These are phyloP conservation scores for Semnopithecus entellus DNA, from an alignment of 2,113 vertebrate species.

Conservation along the genomic window DNA sequence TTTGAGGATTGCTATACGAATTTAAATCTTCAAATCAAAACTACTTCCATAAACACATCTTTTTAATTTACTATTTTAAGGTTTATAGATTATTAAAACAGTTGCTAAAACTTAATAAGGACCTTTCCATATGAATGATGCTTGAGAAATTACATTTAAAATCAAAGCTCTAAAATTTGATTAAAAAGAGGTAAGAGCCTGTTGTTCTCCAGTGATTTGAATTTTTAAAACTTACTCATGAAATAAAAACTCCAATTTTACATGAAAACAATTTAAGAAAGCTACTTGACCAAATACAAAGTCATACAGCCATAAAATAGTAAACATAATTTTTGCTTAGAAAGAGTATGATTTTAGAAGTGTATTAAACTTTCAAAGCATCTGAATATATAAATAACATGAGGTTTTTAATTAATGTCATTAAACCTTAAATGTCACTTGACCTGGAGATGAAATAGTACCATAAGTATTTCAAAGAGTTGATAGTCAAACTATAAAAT, in stretches of 20 bases:
- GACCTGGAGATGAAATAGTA: neutral
- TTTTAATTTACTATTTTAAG: slow-evolving; percentile 16
- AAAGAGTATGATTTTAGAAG: neutral
- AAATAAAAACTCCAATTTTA: slow-evolving; percentile 10
- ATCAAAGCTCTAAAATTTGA: slow-evolving; percentile 20
- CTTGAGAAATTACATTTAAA: slow-evolving; percentile 27
- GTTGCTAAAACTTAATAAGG: slow-evolving; percentile 13
- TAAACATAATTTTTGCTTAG: neutral
- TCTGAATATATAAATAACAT: slow-evolving; percentile 6
- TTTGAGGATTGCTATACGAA: neutral
- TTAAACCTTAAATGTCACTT: neutral
- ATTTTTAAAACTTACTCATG: slow-evolving; percentile 25
- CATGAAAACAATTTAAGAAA: slow-evolving; percentile 40
- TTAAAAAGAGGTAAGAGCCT: slow-evolving; percentile 8
- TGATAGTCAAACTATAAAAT: neutral
- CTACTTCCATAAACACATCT: neutral
- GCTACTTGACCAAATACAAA: slow-evolving; percentile 42
- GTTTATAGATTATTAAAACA: slow-evolving; percentile 1
- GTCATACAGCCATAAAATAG: neutral
- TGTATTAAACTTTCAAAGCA: slow-evolving; percentile 28
- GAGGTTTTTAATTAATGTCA: neutral
- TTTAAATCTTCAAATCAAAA: neutral
- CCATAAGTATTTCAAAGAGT: neutral
- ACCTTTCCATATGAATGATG: slow-evolving; percentile 32
- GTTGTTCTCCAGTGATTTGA: neutral